Percentiles rank a stretch among this genome's conserved stretches.
Conservation (phyloP, 2,888 invertebrate species). For the Pseudoips prasinana region DNA sequence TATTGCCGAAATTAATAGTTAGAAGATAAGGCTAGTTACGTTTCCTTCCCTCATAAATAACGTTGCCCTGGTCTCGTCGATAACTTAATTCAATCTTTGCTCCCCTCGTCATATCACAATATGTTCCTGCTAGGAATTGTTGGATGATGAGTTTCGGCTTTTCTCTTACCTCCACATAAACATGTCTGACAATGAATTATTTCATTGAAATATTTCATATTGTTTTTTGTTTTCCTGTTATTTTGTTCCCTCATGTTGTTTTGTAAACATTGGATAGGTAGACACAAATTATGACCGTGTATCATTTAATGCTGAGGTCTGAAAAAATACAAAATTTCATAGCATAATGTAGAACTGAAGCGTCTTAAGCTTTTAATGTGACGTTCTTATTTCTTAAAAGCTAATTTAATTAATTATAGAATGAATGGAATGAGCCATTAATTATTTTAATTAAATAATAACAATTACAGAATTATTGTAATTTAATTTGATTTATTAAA, state of each 20-base stretch:
- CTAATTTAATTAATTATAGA: no score
- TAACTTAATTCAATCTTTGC: conserved; percentile 75
- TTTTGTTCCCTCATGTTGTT: conserved; percentile 21
- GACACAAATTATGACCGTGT: no score
- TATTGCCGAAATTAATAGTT: conserved; percentile 71
- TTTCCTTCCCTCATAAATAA: conserved; percentile 68
- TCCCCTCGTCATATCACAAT: conserved; percentile 69
- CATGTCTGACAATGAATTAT: conserved; percentile 35
- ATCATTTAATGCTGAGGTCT: no score
- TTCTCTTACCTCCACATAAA: conserved; percentile 37
- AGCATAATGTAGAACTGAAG: no score
- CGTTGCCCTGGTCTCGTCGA: conserved; percentile 52
- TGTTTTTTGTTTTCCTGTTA: conserved; percentile 20
- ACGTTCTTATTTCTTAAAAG: no score
- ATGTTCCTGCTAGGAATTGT: conserved; percentile 54
- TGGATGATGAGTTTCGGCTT: conserved; percentile 56
- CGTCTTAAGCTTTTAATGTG: no score
- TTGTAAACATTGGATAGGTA: conserved; percentile 13
- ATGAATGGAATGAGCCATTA: no score
- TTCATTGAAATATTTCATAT: conserved; percentile 30
- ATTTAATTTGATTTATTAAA: no score
- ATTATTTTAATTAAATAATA: no score
- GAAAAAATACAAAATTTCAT: no score
- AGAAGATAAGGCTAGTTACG: conserved; percentile 58
- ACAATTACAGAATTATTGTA: no score